A percentile compares a stretch with the other conserved stretches of the same genome.
Evolutionary conservation across 2,797 vertebrate genomes (phyloP).

Genomic region (Anguilla obscura): DNA sequence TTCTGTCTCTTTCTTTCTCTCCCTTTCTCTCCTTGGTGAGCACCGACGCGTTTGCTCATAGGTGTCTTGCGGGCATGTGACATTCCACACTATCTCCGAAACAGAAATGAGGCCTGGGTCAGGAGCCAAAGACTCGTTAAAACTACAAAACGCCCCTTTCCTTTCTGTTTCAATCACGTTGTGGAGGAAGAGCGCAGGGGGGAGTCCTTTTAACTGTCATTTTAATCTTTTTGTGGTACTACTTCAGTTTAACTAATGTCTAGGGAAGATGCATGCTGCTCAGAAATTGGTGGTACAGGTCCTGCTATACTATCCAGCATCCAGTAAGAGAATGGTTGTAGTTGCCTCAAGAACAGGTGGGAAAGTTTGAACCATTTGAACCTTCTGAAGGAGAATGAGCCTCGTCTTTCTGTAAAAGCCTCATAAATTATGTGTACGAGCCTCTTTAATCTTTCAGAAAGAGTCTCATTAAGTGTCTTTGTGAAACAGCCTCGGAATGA

Average conservation of each 20-base stretch:
- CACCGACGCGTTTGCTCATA: not conserved
- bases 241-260: not conserved
- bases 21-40: conserved; percentile 11
- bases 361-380: not conserved
- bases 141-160: not conserved
- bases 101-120: not conserved
- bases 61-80: not conserved
- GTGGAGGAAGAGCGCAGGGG: not conserved
- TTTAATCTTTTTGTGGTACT: conserved; percentile 9
- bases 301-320: no score
- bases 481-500: not conserved
- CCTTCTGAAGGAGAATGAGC: not conserved
- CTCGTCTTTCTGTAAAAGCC: not conserved
- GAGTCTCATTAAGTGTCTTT: not conserved
- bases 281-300: not conserved
- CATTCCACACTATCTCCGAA: not conserved
- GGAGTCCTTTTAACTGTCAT: not conserved
- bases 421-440: no score
- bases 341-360: not conserved
- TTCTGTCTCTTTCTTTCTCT: not conserved
- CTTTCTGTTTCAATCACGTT: not conserved
- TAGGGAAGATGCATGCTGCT: not conserved
- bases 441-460: no score
- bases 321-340: not conserved
- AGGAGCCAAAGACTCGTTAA: not conserved